phyloP scores from a whole-genome alignment of 2,888 invertebrate species.

The Uropetala carovei region DNA sequence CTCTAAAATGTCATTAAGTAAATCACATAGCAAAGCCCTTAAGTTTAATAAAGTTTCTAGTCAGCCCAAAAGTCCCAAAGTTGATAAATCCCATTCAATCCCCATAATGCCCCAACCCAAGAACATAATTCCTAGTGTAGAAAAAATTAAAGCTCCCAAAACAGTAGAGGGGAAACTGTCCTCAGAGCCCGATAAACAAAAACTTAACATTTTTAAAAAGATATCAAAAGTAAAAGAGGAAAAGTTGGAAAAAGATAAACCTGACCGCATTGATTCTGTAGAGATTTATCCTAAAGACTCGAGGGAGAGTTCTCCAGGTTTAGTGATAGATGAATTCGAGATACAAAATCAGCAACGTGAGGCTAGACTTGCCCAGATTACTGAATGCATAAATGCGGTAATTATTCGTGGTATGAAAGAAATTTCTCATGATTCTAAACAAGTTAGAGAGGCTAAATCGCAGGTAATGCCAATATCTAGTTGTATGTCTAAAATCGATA shows the following conservation, averaged over 20 bases:
- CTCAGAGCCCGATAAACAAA: constrained; percentile 89
- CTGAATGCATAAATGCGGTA: constrained; percentile 70
- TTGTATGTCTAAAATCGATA: constrained; percentile 32
- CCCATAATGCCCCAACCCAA: constrained; percentile 34
- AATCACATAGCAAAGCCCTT: constrained; percentile 50
- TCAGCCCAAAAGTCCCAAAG: constrained; percentile 63
- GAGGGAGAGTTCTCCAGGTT: constrained; percentile 68
- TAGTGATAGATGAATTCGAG: constrained; percentile 68
- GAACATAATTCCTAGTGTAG: constrained; percentile 36
- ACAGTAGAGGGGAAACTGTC: constrained; percentile 78
- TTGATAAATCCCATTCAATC: constrained; percentile 51
- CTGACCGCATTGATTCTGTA: not conserved
- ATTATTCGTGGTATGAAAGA: constrained; percentile 71
- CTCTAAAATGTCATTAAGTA: constrained; percentile 60
- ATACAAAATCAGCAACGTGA: constrained; percentile 67
- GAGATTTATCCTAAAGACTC: constrained; percentile 63
- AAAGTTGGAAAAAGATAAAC: constrained; percentile 80
- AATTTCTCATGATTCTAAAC: constrained; percentile 73
- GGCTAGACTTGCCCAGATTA: constrained; percentile 69
- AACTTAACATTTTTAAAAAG: constrained; percentile 91
- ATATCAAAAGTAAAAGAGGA: constrained; percentile 84
- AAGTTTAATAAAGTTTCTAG: constrained; percentile 53
- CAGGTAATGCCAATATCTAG: constrained; percentile 73
- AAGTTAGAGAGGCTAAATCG: constrained; percentile 73
- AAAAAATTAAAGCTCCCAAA: constrained; percentile 66